Conservation (phyloP, 2,113 vertebrate species). For the Percopsis transmontana region DNA sequence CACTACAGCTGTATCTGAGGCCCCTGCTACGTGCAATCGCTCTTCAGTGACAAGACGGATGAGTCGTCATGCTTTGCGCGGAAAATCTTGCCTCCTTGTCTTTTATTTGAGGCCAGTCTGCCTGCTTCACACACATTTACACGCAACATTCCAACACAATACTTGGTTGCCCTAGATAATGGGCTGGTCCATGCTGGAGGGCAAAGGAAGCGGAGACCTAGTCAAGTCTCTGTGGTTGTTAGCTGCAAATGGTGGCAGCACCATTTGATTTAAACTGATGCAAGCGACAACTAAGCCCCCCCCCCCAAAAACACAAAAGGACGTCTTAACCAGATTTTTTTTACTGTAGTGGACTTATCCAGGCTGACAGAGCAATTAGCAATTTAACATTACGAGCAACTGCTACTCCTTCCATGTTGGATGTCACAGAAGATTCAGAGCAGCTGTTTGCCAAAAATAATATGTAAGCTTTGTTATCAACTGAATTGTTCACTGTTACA, state of each 20-base stretch:
- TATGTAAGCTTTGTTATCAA: conserved; percentile 11
- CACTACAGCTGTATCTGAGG: conserved; percentile 71
- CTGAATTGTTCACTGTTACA: no score
- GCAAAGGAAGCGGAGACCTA: conserved; percentile 26
- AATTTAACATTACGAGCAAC: conserved; percentile 47
- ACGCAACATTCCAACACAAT: background rate
- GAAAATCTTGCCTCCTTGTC: conserved; percentile 59
- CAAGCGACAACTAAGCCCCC: background rate
- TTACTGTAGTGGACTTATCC: conserved; percentile 42
- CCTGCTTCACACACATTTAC: conserved; percentile 2
- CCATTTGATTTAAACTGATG: conserved; percentile 8
- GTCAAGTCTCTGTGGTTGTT: conserved; percentile 19
- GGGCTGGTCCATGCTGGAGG: conserved; percentile 22
- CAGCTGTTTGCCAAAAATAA: conserved; percentile 1
- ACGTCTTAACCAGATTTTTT: conserved; percentile 3
- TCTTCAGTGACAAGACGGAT: conserved; percentile 74
- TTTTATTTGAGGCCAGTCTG: conserved; percentile 53
- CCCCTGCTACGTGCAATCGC: conserved; percentile 64
- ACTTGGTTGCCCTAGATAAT: conserved; percentile 32
- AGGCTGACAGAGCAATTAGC: conserved; percentile 37
- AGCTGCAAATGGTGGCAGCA: conserved; percentile 6
- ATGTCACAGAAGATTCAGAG: no score
- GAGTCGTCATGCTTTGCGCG: conserved; percentile 64
- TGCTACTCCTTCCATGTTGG: conserved; percentile 43
- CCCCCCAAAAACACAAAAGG: conserved; percentile 4